A percentile compares a stretch with the other conserved stretches of the same genome.
These are phyloP conservation scores for Salmo trutta DNA, from an alignment of 2,797 vertebrate species.

Conservation along the genomic window DNA sequence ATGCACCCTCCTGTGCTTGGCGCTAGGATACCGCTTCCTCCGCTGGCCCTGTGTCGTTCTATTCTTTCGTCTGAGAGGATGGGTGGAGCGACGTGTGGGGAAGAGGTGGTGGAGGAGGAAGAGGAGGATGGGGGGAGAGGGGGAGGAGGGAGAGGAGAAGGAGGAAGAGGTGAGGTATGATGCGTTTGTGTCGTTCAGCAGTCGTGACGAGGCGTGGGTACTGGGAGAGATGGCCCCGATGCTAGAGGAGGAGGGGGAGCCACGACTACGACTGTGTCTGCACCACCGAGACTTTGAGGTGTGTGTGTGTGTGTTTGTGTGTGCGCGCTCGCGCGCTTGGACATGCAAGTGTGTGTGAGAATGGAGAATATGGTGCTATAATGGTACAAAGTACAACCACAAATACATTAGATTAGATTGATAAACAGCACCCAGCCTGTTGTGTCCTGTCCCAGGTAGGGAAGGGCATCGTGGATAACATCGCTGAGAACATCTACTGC, in stretches of 20 bases:
- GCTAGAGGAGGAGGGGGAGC: constrained; percentile 45
- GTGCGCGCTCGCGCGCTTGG: background rate
- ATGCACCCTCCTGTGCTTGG: constrained; percentile 23
- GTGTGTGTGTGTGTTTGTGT: background rate
- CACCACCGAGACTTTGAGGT: constrained; percentile 54
- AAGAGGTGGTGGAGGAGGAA: constrained; percentile 21
- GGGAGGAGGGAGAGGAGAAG: constrained; percentile 1
- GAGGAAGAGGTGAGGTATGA: constrained; percentile 23
- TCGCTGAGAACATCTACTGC: constrained; percentile 42
- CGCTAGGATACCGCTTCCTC: constrained; percentile 36
- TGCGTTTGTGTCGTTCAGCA: constrained; percentile 46
- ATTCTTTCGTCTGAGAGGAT: constrained; percentile 27
- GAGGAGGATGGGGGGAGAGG: background rate
- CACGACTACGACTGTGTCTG: constrained; percentile 40
- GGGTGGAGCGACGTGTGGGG: constrained; percentile 28
- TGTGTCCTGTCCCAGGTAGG: constrained; percentile 32
- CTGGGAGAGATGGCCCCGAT: constrained; percentile 37
- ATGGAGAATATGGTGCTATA: too few species aligned
- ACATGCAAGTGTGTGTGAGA: background rate
- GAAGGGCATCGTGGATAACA: constrained; percentile 51
- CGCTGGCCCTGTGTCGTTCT: constrained; percentile 41
- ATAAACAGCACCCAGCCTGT: constrained; percentile 27
- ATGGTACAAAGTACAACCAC: too few species aligned
- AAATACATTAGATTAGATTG: constrained; percentile 35
- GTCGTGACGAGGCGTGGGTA: constrained; percentile 49